phyloP scores from a whole-genome alignment of 2,797 vertebrate genomes.

The Synaphobranchus kaupii region DNA sequence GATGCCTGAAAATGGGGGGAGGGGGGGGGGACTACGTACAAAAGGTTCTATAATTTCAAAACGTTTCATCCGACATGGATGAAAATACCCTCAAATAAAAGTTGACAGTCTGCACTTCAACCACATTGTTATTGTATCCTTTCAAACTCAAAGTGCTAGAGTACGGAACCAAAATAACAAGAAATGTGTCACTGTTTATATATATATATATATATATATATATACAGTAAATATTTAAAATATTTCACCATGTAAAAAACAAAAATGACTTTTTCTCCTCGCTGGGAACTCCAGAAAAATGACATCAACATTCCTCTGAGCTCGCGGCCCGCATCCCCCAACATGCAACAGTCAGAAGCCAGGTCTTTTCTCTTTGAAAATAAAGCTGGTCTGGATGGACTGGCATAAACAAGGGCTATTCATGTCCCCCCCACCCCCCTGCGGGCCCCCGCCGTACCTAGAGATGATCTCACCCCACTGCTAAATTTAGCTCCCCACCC shows the following conservation, averaged over 20 bases:
- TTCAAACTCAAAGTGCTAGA: too few relatives aligned
- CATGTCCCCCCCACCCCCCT: neutral
- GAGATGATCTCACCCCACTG: conserved; percentile 47
- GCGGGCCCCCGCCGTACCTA: conserved; percentile 17
- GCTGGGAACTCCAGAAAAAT: neutral
- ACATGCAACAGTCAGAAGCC: neutral
- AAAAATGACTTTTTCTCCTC: neutral
- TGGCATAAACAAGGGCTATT: conserved; percentile 35
- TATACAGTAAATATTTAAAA: neutral
- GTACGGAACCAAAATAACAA: too few relatives aligned
- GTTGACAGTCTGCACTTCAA: too few relatives aligned
- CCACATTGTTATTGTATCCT: too few relatives aligned
- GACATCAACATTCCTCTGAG: conserved; percentile 5
- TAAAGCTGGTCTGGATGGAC: conserved; percentile 31
- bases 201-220: neutral
- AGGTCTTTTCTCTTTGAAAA: conserved; percentile 12
- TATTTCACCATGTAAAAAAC: neutral
- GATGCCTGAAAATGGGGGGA: too few relatives aligned
- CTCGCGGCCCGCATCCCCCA: neutral
- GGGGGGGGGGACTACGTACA: too few relatives aligned
- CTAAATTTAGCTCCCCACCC: conserved; percentile 56
- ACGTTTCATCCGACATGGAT: too few relatives aligned
- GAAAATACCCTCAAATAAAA: too few relatives aligned
- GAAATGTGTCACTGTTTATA: too few relatives aligned
- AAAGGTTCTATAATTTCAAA: too few relatives aligned